Base-by-base conservation (phyloP, 2,797 vertebrate genomes). In the Pogonophryne albipinna region DNA sequence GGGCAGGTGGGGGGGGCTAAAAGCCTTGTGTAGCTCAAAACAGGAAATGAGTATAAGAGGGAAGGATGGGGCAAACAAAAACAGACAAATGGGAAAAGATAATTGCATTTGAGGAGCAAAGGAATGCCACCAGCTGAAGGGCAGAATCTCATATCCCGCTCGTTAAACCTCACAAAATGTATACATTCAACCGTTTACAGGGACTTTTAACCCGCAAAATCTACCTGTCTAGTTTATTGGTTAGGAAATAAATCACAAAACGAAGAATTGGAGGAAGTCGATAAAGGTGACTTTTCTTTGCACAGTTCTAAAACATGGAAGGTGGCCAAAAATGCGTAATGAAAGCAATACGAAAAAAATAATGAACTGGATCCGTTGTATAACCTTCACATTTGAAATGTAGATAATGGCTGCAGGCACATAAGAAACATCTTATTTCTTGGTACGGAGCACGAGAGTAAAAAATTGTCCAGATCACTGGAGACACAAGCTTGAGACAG, bases 81-180 rank as follows among this genome's bases (percentile, higher is more conserved):
- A 93, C 91, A 94, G 83, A 90, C 83, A 93, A 91, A 92, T 90
- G 85, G 87, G 85, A 78, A 90, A 90, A 91, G 91, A 93, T 91
- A 90, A 93, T 93, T 92, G 85, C 78, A 75, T 92, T 90, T 85
- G 68, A 79, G 83, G 41, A 89, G 84, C 59, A 63, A 34, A 88
- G 79, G 85, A 92, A 89, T 85, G 84, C 61, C 77, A 66, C 57
- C 67, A 82, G 84, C 89, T 85, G 63, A 87, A 84, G 85, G 85
- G 76, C 84, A 70, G 58, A 72, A 56, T 41, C 80, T 88, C 76
- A 79, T 72, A 85, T 86, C 73, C 71, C 34, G 0, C 59, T 74
- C 51, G 10, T 65, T 71, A 80, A 78, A 74, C 50, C 57, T 23
- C 0, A 1, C 10, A 66, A 82, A 70, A 78, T 76, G 23, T 41